Conservation (phyloP, 2,113 vertebrate genomes). For the Heterocephalus glaber region DNA sequence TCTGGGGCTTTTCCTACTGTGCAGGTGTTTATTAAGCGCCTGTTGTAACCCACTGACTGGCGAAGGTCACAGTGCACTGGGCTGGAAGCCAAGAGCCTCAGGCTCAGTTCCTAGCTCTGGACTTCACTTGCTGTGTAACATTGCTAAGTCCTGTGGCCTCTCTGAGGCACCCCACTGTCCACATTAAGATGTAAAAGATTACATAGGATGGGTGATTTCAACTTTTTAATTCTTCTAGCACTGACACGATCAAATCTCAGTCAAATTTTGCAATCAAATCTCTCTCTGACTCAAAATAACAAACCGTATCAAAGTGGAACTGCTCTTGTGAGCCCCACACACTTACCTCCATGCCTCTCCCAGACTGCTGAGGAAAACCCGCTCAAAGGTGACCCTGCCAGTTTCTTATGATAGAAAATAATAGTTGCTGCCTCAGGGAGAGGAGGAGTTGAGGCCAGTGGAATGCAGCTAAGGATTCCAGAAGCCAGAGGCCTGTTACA, state of each 20-base stretch:
- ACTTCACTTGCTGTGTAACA: not conserved
- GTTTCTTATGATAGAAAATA: not conserved
- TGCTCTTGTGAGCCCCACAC: not conserved
- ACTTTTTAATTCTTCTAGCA: not conserved
- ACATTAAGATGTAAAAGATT: not conserved
- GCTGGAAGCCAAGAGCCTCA: not conserved
- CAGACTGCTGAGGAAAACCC: not conserved
- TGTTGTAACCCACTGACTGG: not conserved
- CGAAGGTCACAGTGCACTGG: not conserved
- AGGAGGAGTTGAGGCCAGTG: not conserved
- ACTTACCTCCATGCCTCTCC: not conserved
- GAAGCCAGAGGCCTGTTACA: constrained; percentile 11
- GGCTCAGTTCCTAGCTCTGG: not conserved
- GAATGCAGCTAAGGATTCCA: constrained; percentile 56
- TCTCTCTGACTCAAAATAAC: constrained; percentile 8
- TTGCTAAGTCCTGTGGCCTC: not conserved
- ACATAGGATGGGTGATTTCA: not conserved
- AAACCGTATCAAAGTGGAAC: not conserved
- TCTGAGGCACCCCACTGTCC: not conserved
- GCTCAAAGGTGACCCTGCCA: not conserved
- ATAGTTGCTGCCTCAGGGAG: not conserved
- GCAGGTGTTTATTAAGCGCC: not conserved
- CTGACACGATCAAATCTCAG: not conserved
- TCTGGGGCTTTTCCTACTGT: not conserved
- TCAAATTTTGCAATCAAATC: not conserved